Evolutionary conservation across 2,797 vertebrate species (phyloP), one percentile per base, ranked within the genome.

Genomic region (Clamator glandarius): DNA sequence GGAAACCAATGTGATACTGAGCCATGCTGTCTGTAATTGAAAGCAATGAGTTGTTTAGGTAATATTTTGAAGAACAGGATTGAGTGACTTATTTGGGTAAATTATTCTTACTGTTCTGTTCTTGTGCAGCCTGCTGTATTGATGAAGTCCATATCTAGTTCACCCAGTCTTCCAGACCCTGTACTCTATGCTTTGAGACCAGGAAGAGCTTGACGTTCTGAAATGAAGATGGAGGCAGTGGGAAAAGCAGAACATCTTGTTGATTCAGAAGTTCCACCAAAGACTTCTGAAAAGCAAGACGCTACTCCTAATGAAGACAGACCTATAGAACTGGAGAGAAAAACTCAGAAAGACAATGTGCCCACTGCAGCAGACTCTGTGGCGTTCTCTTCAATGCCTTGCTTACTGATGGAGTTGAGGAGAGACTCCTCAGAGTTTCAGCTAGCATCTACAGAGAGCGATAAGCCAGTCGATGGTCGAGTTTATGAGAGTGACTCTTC

Each of bases 401-500:
- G 98, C 95, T 97, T 99, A 75, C 98, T 99, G 98, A 99, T 98
- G 98, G 99, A 99, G 96, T 98, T 99, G 92, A 98, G 98, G 83
- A 95, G 99, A 93, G 99, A 99, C 98, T 99, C 99, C 57, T 98
- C 98, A 0, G 99, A 99, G 97, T 99, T 98, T 70, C 99, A 99
- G 96, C 97, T 98, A 69, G 98, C 98, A 0, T 99, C 99, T 16
- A 98, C 98, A 0, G 99, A 98, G 80, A 99, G 98, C 1, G 98
- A 99, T 91, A 99, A 99, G 95, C 98, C 98, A 2, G 55, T 90
- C 3, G 92, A 98, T 25, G 96, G 97, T 79, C 98, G 87, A 29
- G 94, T 98, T 93, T 99, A 99, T 24, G 99, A 99, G 97, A 99
- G 99, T 96, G 99, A 99, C 98, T 99, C 99, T 86, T 99, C 99